Base-by-base conservation (phyloP, 2,113 vertebrate genomes). In the Cranoglanis bouderius region DNA sequence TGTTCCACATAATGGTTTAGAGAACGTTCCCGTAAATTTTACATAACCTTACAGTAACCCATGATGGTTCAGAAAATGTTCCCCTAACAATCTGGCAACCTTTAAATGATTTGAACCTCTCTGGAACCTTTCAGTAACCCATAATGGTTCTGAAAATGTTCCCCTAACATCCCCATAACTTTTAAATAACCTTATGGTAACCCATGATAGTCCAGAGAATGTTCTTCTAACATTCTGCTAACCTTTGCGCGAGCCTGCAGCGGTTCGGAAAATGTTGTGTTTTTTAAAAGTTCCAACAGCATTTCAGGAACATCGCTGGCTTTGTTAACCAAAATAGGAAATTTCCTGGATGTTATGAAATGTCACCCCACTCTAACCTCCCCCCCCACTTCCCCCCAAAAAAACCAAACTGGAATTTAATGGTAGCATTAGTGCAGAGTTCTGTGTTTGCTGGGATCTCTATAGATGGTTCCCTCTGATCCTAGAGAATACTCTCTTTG, bases 391-490 rank as follows among this genome's bases (percentile, higher is more conserved):
- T n/a, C n/a, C n/a, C n/a, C n/a, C n/a, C n/a, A n/a, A n/a, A n/a
- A n/a, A n/a, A n/a, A n/a, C n/a, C n/a, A n/a, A n/a, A n/a, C n/a
- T n/a, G n/a, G n/a, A n/a, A n/a, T n/a, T n/a, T n/a, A n/a, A n/a
- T n/a, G n/a, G n/a, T n/a, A n/a, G n/a, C n/a, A n/a, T n/a, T n/a
- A n/a, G n/a, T n/a, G n/a, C n/a, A n/a, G n/a, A n/a, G 40, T 43
- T 46, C 82, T 67, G 35, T 51, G 18, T 65, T 6, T 32, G 40
- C 29, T 2, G 24, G 57, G 72, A 46, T 77, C 29, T 65, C 29
- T n/a, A n/a, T n/a, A n/a, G n/a, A n/a, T n/a, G n/a, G n/a, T n/a
- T 18, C 38, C 63, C 24, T 72, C 63, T 72, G 49, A 82, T 87
- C 63, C 49, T 26, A 21, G 4, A 67, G 61, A 32, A 35, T 24